Percentiles rank a stretch among this genome's conserved stretches.
These are phyloP conservation scores for Nymphalis urticae DNA, from an alignment of 2,888 invertebrate genomes.

Conservation along the genomic window DNA sequence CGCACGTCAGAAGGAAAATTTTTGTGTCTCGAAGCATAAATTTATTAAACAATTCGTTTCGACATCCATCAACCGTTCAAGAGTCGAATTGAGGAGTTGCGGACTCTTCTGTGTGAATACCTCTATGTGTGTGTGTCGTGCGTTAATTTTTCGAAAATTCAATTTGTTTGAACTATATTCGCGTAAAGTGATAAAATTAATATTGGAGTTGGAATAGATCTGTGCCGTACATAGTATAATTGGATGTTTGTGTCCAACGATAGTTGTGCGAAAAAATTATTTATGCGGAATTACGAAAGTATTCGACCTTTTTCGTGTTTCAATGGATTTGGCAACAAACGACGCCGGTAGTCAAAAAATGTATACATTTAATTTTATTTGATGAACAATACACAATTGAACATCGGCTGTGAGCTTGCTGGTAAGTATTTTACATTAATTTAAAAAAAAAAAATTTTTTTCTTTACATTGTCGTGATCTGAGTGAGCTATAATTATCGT, in stretches of 20 bases:
- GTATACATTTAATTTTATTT: constrained; percentile 35
- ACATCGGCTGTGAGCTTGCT: constrained; percentile 39
- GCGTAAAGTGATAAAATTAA: constrained; percentile 14
- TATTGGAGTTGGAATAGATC: neutral
- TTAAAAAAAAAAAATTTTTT: neutral
- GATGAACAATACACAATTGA: constrained; percentile 37
- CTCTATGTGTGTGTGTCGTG: constrained; percentile 22
- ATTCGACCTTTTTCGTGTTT: constrained; percentile 37
- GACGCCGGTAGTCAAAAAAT: constrained; percentile 38
- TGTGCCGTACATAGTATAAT: constrained; percentile 17
- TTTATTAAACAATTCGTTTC: constrained; percentile 41
- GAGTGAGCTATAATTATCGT: neutral
- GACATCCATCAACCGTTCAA: constrained; percentile 32
- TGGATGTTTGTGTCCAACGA: constrained; percentile 36
- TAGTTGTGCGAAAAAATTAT: constrained; percentile 24
- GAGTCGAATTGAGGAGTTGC: constrained; percentile 29
- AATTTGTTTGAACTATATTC: constrained; percentile 10
- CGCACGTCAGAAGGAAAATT: constrained; percentile 41
- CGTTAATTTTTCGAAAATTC: constrained; percentile 7
- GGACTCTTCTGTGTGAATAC: constrained; percentile 25
- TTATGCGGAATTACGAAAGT: constrained; percentile 32
- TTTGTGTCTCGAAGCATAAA: constrained; percentile 43
- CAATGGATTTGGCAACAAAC: constrained; percentile 39
- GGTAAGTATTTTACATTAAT: constrained; percentile 37
- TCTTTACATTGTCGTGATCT: constrained; percentile 7